Percentiles rank a stretch among this genome's conserved stretches.
Conservation (phyloP, 1,140 invertebrate genomes). For the Lepidurus couesii region DNA sequence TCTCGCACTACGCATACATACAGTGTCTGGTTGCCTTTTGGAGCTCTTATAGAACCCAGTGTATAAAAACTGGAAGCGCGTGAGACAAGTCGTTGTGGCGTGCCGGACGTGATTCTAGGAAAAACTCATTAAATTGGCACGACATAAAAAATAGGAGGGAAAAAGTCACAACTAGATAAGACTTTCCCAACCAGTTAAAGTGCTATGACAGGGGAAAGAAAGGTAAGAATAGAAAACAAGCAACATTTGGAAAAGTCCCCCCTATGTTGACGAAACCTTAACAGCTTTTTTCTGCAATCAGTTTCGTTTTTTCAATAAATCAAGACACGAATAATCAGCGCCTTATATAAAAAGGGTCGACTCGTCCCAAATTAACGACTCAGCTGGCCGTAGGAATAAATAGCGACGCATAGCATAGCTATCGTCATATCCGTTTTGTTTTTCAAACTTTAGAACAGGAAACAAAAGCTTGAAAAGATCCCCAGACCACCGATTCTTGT, state of each 20-base stretch:
- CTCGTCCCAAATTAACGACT: too few relatives aligned
- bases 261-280: too few relatives aligned
- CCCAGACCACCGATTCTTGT: background rate
- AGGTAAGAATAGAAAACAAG: background rate
- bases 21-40: background rate
- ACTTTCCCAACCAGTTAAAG: background rate
- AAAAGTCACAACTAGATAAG: background rate
- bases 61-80: background rate
- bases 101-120: background rate
- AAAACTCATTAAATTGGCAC: background rate
- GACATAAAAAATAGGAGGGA: background rate
- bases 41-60: background rate
- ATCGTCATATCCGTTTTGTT: too few relatives aligned
- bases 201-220: background rate
- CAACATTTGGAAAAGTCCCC: too few relatives aligned
- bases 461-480: background rate
- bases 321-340: too few relatives aligned
- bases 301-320: too few relatives aligned
- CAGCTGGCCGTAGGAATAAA: too few relatives aligned
- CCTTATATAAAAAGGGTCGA: too few relatives aligned
- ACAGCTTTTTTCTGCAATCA: too few relatives aligned
- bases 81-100: background rate
- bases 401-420: too few relatives aligned
- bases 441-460: background rate
- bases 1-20: background rate